Base-by-base conservation (phyloP, 2,797 vertebrate genomes). In the Antennarius maculatus region DNA sequence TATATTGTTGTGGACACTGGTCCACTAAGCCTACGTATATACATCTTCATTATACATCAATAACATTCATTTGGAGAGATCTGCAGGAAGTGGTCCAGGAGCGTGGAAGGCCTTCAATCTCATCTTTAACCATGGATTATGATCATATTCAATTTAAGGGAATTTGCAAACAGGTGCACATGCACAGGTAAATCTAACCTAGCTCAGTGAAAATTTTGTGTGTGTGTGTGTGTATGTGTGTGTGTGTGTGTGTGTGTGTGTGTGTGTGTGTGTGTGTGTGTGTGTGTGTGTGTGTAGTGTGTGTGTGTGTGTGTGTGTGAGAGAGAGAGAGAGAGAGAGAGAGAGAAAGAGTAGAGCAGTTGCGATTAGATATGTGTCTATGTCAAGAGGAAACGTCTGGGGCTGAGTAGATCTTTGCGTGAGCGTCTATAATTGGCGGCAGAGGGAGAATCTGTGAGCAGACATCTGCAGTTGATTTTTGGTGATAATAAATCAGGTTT, bases 401-500 rank as follows among this genome's bases (percentile, higher is more conserved):
- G 52, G 43, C 69, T 57, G 81, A 85, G 69, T 82, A 77, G 80
- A 79, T 89, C 88, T 90, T 92, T 84, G 93, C 93, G 90, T 93
- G 88, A 93, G 86, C 79, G 86, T 86, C 80, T 89, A 70, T 96
- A 95, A 96, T 94, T 94, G 94, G 93, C 92, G 89, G 89, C 94
- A 95, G 95, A 94, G 90, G 90, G 83, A 76, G 78, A 86, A 64
- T 91, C 91, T 85, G 86, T 79, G 47, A 62, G 89, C 92, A 89
- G 81, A 94, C 94, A 95, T 95, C 94, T 96, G 95, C 84, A 88
- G 92, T 88, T 93, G 90, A 92, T 96, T 96, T 91, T 94, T 79
- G 67, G 90, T 89, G 92, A 94, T 93, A 94, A 95, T 95, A 95
- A 96, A 96, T 96, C 94, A 95, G 93, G 86, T 88, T 89, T 92